Percentiles rank a stretch among this genome's conserved stretches.
These are phyloP conservation scores for Poecilia wingei DNA, from an alignment of 2,797 vertebrate genomes.

Conservation along the genomic window DNA sequence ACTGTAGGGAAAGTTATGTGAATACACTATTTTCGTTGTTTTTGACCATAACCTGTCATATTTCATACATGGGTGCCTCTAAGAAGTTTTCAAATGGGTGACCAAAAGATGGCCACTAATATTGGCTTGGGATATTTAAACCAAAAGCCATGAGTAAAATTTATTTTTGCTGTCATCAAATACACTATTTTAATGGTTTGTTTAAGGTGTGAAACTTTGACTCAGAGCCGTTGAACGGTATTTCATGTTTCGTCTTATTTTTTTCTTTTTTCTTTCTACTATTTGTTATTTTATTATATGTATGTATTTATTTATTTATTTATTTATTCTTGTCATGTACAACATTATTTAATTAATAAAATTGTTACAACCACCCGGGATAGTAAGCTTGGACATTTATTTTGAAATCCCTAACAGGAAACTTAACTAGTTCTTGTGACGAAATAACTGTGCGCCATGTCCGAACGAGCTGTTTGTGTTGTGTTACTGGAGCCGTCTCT, in stretches of 20 bases:
- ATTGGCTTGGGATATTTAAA: not conserved
- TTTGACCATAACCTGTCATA: not conserved
- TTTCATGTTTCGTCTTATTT: not conserved
- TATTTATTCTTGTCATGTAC: not conserved
- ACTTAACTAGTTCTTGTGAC: constrained; percentile 39
- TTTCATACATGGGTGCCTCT: not conserved
- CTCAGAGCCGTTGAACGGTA: not conserved
- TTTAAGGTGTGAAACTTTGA: not conserved
- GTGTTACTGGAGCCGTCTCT: constrained; percentile 18
- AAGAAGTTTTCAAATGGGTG: not conserved
- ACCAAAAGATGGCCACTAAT: not conserved
- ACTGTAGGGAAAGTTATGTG: not conserved
- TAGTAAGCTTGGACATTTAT: constrained; percentile 5
- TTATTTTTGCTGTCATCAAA: not conserved
- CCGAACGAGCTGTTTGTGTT: not conserved
- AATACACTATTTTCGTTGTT: not conserved
- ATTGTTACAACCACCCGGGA: not conserved
- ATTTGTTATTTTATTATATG: not conserved
- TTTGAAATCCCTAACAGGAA: constrained; percentile 27
- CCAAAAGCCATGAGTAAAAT: not conserved
- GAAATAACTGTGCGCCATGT: constrained; percentile 48
- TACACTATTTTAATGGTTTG: not conserved
- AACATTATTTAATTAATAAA: not conserved
- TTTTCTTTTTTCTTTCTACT: not conserved
- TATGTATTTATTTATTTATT: not conserved